A percentile compares a stretch with the other conserved stretches of the same genome.
phyloP scores from a whole-genome alignment of 1,140 invertebrate species.

The Leptopilina clavipes region DNA sequence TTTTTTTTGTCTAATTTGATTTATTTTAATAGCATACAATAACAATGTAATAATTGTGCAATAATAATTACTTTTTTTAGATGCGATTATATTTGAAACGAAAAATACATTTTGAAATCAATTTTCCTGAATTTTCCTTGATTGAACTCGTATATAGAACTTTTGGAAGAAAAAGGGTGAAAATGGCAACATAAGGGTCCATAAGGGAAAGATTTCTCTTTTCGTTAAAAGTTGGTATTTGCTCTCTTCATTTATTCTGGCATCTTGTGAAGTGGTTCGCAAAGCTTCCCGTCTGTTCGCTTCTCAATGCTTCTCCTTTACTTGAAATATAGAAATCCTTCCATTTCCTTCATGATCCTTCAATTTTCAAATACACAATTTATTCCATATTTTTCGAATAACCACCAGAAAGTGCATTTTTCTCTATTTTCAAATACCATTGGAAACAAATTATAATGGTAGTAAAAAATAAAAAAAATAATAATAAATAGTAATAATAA shows the following conservation, averaged over 20 bases:
- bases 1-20: neutral
- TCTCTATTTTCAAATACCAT: no score
- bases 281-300: slow-evolving; percentile 7
- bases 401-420: slow-evolving; percentile 28
- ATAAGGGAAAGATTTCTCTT: neutral
- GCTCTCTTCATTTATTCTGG: neutral
- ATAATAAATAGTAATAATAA: no score
- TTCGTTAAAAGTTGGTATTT: slow-evolving; percentile 2
- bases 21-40: no score
- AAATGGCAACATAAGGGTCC: neutral
- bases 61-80: no score
- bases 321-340: slow-evolving; percentile 14
- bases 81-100: no score
- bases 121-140: neutral
- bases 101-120: no score
- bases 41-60: no score
- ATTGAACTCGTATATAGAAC: neutral
- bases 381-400: neutral
- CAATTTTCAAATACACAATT: slow-evolving; percentile 40
- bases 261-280: slow-evolving; percentile 7
- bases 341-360: slow-evolving; percentile 44
- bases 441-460: no score
- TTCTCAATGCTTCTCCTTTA: neutral
- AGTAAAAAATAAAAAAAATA: no score
- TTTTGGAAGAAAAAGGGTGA: neutral